Evolutionary conservation across 2,113 vertebrate genomes (phyloP), one percentile per base, ranked within the genome.

Genomic region (Leucosticte australis): DNA sequence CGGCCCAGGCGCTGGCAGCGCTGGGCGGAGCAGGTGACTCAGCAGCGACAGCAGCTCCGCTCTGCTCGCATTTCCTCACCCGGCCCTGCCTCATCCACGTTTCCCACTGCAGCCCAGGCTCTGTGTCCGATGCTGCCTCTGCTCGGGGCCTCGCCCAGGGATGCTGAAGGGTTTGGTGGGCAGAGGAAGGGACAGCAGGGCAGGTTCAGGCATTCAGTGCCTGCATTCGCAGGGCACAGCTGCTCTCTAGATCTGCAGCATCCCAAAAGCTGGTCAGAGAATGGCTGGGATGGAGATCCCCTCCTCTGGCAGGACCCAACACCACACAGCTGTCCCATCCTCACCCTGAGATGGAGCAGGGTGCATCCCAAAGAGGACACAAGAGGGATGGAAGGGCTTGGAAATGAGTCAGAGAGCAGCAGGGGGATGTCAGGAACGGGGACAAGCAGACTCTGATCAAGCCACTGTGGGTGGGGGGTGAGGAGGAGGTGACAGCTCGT

Each of bases 21-120:
- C 80, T 55, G 70, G 90, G 90, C n/a, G 1, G 81, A 89, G 93
- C 89, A 59, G 94, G 96, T 92, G 95, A 93, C 83, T 88, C 95
- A 94, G 95, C 85, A 14, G 81, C 2, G 15, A 20, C 92, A 78
- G 78, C 92, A 27, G 49, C 82, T 79, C 90, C 85, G 27, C 31
- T 35, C 90, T 71, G 82, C 92, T 79, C 80, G 0, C 1, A 1
- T 75, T 28, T 69, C 78, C 87, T 28, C 3, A 0, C 68, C 74
- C 2, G 0, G 4, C 26, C 88, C 2, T 28, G 59, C 81, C 90
- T 3, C 1, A 59, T 55, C 92, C 82, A 1, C 8, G 22, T 13
- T 44, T 30, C 87, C 86, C 10, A 1, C 55, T 10, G 46, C 7
- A 5, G 11, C 1, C 4, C 5, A 1, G 17, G 77, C 82, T 0